Evolutionary conservation across 2,113 vertebrate species (phyloP), one percentile per base, ranked within the genome.

Genomic region (Elaphurus davidianus): DNA sequence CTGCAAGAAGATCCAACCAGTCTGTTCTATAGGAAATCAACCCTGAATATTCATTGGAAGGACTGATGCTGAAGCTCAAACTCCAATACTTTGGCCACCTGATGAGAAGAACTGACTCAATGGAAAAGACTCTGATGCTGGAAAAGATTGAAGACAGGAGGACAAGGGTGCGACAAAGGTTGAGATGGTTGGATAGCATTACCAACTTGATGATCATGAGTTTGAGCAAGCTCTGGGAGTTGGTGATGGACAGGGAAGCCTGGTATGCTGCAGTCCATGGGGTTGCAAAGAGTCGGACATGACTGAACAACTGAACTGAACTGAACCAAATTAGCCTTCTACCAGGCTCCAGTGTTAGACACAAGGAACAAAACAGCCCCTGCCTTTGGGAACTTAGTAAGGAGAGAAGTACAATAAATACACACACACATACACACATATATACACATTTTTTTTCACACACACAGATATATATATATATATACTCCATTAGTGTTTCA

Each of bases 161-260:
- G 33, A 71, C 19, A 71, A 23, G n/a, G 5, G 19, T 1, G 0
- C 0, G 0, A 71, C 67, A 71, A 71, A 71, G 67, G 36, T 12
- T 71, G 67, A 71, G 21, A 23, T 71, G 67, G 67, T 40, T 71
- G 67, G 19, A 71, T 40, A 19, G n/a, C 8, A 40, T 40, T 23
- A 36, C 64, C 2, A 1, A 9, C 9, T 71, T 71, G 17, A 71
- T 71, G 19, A n/a, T 23, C 19, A 40, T 71, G 67, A 71, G 67
- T 40, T 40, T 71, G 67, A 71, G 21, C 67, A 71, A 71, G n/a
- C 19, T 71, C 67, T 71, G 67, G 5, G 19, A 40, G n/a, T 40
- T 71, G n/a, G 67, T 71, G 67, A 40, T 23, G 67, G 67, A 71
- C 67, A 12, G 36, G n/a, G 19, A 40, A 71, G 67, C 67, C 9